Evolutionary conservation across 1,140 invertebrate genomes (phyloP), one percentile per base, ranked within the genome.

Genomic region (Alviniconcha marisindica): DNA sequence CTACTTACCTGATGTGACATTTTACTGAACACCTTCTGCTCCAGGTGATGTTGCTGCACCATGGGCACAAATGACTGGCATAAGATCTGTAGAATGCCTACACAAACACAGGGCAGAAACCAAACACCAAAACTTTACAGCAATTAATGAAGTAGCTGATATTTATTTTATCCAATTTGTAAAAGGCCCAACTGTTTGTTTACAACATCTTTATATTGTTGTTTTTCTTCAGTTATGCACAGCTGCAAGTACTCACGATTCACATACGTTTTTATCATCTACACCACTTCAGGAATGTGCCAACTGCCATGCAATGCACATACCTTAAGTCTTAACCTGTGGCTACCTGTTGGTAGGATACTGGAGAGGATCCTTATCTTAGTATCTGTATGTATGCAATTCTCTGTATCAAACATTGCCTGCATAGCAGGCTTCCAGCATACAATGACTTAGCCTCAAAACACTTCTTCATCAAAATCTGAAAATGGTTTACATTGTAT

Each of bases 11-110:
- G 44, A 36, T 42, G 44, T 44, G 79, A 74, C 21, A 87, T 51
- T 60, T 82, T 77, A 60, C 84, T 82, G 42, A 83, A 87, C 28
- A 87, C 51, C 54, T 81, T 76, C 33, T 82, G 31, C 63, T 87
- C 86, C 36, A 83, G 69, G 31, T 87, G n/a, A n/a, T 80, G 40
- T 4, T 83, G 74, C 31, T 80, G 66, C 44, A 87, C 73, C 82
- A 83, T 73, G 36, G 86, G 86, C 42, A 87, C 63, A 77, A 87
- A 87, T 0, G 82, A 73, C 77, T 87, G 86, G 60, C 84, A 87
- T 38, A 87, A 77, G 24, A 87, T 87, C 44, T 85, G 83, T 3
- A 87, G 66, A 51, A 87, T 85, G 40, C 86, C 86, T 87, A 63
- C 60, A 87, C 81, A 36, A 40, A 40, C 56, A 40, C 18, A 66